phyloP scores from a whole-genome alignment of 2,888 invertebrate species.

The Cephus pygmeus region DNA sequence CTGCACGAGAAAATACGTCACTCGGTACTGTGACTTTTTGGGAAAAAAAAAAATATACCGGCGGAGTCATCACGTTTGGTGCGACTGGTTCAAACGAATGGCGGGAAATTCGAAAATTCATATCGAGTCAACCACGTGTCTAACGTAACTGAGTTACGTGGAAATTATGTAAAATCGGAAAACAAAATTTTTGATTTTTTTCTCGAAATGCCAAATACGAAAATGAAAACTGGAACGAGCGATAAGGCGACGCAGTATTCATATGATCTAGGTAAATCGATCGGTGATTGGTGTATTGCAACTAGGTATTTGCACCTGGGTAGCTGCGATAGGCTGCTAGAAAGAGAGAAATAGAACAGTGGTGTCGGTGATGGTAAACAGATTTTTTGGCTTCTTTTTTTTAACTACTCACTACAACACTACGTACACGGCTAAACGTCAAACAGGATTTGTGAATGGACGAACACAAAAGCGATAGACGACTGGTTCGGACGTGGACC shows the following conservation, averaged over 20 bases:
- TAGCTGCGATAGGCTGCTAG: constrained; percentile 67
- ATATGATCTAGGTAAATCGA: constrained; percentile 46
- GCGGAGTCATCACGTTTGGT: too few species aligned
- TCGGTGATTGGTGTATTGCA: constrained; percentile 63
- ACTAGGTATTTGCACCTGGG: constrained; percentile 65
- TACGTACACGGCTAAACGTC: constrained; percentile 61
- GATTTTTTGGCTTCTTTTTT: constrained; percentile 58
- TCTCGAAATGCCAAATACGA: too few species aligned
- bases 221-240: constrained; percentile 12
- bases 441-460: constrained; percentile 53
- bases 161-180: too few species aligned
- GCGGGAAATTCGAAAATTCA: too few species aligned
- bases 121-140: too few species aligned
- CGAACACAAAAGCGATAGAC: constrained; percentile 65
- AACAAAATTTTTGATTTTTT: too few species aligned
- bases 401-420: constrained; percentile 62
- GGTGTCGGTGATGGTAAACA: constrained; percentile 63
- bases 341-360: constrained; percentile 66
- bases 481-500: background rate
- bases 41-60: too few species aligned
- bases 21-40: too few species aligned
- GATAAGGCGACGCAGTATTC: constrained; percentile 31
- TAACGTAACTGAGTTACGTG: too few species aligned
- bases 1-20: too few species aligned
- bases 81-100: too few species aligned